Evolutionary conservation across 2,888 invertebrate genomes (phyloP), one percentile per base, ranked within the genome.

Genomic region (Elmis aenea): DNA sequence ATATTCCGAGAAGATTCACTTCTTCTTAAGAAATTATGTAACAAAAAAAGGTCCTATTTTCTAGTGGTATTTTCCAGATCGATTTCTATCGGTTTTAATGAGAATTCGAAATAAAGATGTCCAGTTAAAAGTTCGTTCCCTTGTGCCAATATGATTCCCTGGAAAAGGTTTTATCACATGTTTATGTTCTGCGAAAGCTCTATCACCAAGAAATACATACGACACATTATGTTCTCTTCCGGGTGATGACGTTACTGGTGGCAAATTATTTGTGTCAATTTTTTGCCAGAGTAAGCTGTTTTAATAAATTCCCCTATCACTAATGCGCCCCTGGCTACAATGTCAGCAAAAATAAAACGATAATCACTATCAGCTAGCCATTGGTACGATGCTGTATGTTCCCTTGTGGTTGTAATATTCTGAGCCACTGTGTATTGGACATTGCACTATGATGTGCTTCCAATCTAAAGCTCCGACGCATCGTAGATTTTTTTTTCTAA

Each of bases 1-100:
- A 50, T 29, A 12, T 33, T 20, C 35, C 44, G 28, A 13, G 57
- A 57, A 28, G 39, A 31, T 23, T 34, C 13, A 33, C 45, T 55
- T 42, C 42, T 50, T 30, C 51, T 42, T 20, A 54, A 31, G 37
- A 49, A 54, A 29, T 55, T 51, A 36, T 61, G 58, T 38, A 60
- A 39, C 34, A 53, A 31, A 35, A 56, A 50, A 59, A 57, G 16
- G 57, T 57, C 54, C 55, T 55, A 18, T 51, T 53, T 21, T 59
- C 13, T 38, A 47, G 3, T 22, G 54, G 8, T 9, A 51, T 39
- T 55, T 26, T 46, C 21, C 28, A 51, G 47, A 13, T 55, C 39
- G 26, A 61, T 25, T 33, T 40, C 12, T 3, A 59, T 51, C 15
- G 59, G 58, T n/a, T 38, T 46, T 40, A n/a, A 46, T 26, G 15